Evolutionary conservation across 2,113 vertebrate genomes (phyloP).

Genomic region (Microcebus griseorufus): DNA sequence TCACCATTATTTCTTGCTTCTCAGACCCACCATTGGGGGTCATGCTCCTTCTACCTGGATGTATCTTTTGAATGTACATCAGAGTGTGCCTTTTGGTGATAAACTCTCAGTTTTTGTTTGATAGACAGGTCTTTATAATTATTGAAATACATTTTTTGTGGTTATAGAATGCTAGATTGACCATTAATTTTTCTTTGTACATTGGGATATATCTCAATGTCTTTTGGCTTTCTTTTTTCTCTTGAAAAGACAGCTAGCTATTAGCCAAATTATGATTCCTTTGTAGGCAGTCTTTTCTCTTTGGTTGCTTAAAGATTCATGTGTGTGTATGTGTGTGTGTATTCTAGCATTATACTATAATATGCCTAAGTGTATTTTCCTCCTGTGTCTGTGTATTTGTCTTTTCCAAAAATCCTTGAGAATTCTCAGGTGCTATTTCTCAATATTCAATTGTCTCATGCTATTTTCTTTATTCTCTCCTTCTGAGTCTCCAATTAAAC

Average conservation of each 20-base stretch:
- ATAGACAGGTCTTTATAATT: neutral
- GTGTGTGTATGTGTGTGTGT: neutral
- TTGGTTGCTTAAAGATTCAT: neutral
- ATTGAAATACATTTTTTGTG: neutral
- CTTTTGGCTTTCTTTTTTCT: neutral
- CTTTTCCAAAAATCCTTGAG: neutral
- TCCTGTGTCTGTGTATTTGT: neutral
- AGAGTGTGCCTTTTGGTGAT: neutral
- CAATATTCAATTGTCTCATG: neutral
- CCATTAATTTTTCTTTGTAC: neutral
- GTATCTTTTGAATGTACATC: neutral
- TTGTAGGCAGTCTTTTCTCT: neutral
- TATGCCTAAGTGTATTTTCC: neutral
- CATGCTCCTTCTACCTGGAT: neutral
- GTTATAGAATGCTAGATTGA: neutral
- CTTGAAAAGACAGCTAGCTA: neutral
- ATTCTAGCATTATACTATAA: neutral
- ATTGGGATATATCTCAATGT: neutral
- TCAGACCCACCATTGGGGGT: neutral
- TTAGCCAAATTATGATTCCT: neutral
- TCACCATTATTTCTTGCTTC: neutral
- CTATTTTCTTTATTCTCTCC: neutral
- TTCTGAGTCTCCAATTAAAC: neutral
- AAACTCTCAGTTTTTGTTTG: neutral
- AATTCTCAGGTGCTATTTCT: neutral